These are phyloP conservation scores for Chelmon rostratus DNA, from an alignment of 2,797 vertebrate species.

Conservation along the genomic window DNA sequence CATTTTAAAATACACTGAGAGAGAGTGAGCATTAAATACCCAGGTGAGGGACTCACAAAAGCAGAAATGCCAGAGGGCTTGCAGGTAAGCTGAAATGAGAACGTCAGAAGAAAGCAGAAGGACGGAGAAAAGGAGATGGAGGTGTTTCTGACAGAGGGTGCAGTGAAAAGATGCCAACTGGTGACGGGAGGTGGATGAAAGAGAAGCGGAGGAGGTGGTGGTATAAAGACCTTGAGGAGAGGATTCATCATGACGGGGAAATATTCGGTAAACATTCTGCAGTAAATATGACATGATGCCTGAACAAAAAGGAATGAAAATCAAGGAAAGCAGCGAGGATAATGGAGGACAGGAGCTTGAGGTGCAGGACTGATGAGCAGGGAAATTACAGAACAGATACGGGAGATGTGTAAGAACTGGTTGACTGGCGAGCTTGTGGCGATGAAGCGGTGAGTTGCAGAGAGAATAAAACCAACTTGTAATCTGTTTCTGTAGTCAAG, in stretches of 20 bases:
- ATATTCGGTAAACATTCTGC: conserved; percentile 15
- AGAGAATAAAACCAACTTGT: conserved; percentile 9
- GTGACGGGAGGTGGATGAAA: conserved; percentile 19
- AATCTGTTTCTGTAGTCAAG: conserved; percentile 9
- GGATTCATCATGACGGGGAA: conserved; percentile 24
- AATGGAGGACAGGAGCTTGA: background rate
- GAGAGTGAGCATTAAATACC: conserved; percentile 28
- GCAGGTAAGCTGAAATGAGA: conserved; percentile 29
- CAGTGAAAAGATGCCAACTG: conserved; percentile 18
- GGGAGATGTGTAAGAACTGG: background rate
- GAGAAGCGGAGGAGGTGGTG: background rate
- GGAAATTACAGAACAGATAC: background rate
- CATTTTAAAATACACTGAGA: conserved; percentile 14
- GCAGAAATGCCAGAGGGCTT: conserved; percentile 34
- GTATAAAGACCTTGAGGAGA: conserved; percentile 46
- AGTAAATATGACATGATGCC: conserved; percentile 3
- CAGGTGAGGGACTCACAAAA: conserved; percentile 33
- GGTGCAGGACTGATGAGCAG: background rate
- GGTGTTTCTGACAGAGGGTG: conserved; percentile 25
- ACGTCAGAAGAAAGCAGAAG: conserved; percentile 32
- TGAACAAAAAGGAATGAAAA: background rate
- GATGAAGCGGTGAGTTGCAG: background rate
- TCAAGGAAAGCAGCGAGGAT: background rate
- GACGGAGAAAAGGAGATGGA: conserved; percentile 17
- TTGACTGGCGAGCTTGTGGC: background rate